Evolutionary conservation across 2,113 vertebrate species (phyloP).

Genomic region (Chitala chitala): DNA sequence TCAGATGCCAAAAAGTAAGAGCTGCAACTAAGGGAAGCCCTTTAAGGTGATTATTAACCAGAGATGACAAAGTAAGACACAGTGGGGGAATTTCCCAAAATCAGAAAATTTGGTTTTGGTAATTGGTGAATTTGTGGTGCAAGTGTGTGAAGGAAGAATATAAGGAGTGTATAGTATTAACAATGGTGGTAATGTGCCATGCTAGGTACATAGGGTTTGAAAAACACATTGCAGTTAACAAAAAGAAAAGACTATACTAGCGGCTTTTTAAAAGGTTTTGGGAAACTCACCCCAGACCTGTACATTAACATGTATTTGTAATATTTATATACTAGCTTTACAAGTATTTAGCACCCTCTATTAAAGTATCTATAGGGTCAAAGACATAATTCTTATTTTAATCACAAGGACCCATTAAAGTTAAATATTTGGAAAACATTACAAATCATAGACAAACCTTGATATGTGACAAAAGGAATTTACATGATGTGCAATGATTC

Average conservation of each 20-base stretch:
- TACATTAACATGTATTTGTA: conserved; percentile 10
- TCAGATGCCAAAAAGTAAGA: not conserved
- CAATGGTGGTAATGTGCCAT: too few species aligned
- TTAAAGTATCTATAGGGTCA: conserved; percentile 44
- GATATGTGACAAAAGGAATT: not conserved
- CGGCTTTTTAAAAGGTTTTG: too few species aligned
- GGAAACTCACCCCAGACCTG: not conserved
- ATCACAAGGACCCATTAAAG: conserved; percentile 22
- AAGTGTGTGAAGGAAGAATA: too few species aligned
- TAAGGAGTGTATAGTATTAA: too few species aligned
- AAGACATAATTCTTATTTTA: conserved; percentile 28
- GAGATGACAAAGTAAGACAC: too few species aligned
- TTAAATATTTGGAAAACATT: conserved; percentile 22
- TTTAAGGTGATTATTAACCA: conserved; percentile 6
- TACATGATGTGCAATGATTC: not conserved
- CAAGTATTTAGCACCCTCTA: conserved; percentile 42
- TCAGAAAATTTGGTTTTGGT: too few species aligned
- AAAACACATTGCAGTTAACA: too few species aligned
- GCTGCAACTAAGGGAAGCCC: not conserved
- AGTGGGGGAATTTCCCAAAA: too few species aligned
- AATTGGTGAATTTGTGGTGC: too few species aligned
- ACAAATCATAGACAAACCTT: not conserved
- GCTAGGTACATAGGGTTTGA: too few species aligned
- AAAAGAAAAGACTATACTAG: too few species aligned
- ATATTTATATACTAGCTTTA: conserved; percentile 10